Evolutionary conservation across 2,113 vertebrate species (phyloP), one percentile per base, ranked within the genome.

Genomic region (Piprites chloris): DNA sequence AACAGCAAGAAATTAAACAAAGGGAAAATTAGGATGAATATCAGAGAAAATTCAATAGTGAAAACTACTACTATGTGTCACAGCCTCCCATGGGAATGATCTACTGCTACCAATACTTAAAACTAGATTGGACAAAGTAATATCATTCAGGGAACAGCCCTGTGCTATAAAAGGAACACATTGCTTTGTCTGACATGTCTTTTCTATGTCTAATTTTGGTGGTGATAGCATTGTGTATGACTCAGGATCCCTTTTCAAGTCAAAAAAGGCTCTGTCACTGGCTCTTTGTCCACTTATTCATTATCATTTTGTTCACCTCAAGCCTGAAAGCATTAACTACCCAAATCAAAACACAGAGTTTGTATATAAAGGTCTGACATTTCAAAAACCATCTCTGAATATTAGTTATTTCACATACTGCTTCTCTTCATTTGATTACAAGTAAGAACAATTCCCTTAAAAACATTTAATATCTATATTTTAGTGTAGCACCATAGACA

Each of bases 361-460:
- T 84, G 58, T 37, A 71, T 81, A 88, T 86, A 42, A 42, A 83
- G 32, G 35, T 87, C 66, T 91, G 80, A 81, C 62, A 87, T 94
- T 95, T 95, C 87, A 91, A 75, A 69, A 91, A 53, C n/a, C 26
- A 46, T 63, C 63, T 93, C 47, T 44, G 90, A 96, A 80, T 95
- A 83, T 56, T 75, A 90, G 42, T 84, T 87, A 83, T 93, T 95
- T 95, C n/a, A 82, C 53, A 65, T 49, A 72, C 20, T 7, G 5
- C 9, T 93, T 75, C 65, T 87, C 26, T 89, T 49, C 72, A 59
- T 89, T 92, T 85, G 41, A 84, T 62, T 77, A 74, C 83, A 85
- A 90, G 17, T 92, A 87, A 86, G 62, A 93, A 72, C 71, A 94
- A 94, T 81, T 87, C n/a, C 7, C 75, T 87, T 93, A 76, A 95